A percentile compares a stretch with the other conserved stretches of the same genome.
These are phyloP conservation scores for Clarias batrachus DNA, from an alignment of 2,113 vertebrate species.

Conservation along the genomic window DNA sequence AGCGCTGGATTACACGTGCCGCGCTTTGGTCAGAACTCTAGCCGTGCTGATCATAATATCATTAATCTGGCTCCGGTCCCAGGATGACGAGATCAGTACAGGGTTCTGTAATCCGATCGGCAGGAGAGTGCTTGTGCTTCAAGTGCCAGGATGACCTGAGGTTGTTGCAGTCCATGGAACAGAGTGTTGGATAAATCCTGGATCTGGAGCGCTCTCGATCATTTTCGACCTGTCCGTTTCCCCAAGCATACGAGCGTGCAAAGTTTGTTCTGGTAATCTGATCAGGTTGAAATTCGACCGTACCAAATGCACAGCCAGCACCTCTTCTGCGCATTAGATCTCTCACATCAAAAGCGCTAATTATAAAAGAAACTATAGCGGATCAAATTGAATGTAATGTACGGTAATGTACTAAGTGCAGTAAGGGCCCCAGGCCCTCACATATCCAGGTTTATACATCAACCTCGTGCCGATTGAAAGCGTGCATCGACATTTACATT, in stretches of 20 bases:
- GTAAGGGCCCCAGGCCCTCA: not conserved
- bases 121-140: not conserved
- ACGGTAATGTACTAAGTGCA: not conserved
- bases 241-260: not conserved
- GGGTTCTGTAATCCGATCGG: constrained; percentile 15
- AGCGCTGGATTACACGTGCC: not conserved
- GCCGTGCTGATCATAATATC: constrained; percentile 10
- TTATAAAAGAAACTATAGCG: not conserved
- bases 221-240: not conserved
- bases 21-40: constrained; percentile 7
- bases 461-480: not conserved
- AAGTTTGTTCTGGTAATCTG: not conserved
- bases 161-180: not conserved
- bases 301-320: not conserved
- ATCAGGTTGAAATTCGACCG: not conserved
- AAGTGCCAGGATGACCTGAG: not conserved
- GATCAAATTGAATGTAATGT: not conserved
- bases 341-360: not conserved
- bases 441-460: not conserved
- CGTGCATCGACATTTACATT: not conserved
- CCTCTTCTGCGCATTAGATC: not conserved
- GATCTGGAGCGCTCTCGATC: not conserved
- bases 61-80: constrained; percentile 30
- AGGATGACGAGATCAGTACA: not conserved
- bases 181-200: not conserved